Evolutionary conservation across 2,113 vertebrate genomes (phyloP), one percentile per base, ranked within the genome.

Genomic region (Conger conger): DNA sequence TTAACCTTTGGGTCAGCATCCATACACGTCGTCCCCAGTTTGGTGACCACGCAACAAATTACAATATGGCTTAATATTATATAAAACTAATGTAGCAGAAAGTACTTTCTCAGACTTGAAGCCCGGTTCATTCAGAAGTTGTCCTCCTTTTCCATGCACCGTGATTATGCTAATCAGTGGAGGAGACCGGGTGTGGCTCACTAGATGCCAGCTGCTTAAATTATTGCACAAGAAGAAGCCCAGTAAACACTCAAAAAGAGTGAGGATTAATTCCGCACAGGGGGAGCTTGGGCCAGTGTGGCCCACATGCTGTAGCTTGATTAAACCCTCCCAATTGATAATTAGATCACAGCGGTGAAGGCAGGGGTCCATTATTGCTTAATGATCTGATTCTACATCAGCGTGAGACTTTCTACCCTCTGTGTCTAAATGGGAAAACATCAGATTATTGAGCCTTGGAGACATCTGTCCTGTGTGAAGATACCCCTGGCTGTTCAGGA

Each of bases 331-430:
- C 57, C 63, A 84, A 84, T 81, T 83, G 77, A 84, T 88, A 84
- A 87, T 87, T 87, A 86, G 86, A 88, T 89, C 87, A 88, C 35
- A 54, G 63, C 78, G 45, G 63, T 77, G 20, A 84, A 45, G 80
- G 83, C 76, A 85, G 42, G 79, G 60, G 33, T 79, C 79, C 73
- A 57, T 85, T 85, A 81, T 68, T 79, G 84, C 79, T 73, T 81
- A 81, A 81, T 68, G 42, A 85, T 84, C 84, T 86, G 63, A 87
- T 89, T 83, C 82, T 63, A 82, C 87, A 86, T 85, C 15, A 83
- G 81, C 86, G 80, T 87, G 60, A 73, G 81, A 83, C 38, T 76
- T 81, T 84, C 63, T 82, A 60, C 78, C 79, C 78, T 40, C 40
- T 38, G 77, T 76, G 35, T 42, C 42, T 42, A 57, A 40, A 17